These are phyloP conservation scores for Tineola bisselliella DNA, from an alignment of 2,888 invertebrate species.

Conservation along the genomic window DNA sequence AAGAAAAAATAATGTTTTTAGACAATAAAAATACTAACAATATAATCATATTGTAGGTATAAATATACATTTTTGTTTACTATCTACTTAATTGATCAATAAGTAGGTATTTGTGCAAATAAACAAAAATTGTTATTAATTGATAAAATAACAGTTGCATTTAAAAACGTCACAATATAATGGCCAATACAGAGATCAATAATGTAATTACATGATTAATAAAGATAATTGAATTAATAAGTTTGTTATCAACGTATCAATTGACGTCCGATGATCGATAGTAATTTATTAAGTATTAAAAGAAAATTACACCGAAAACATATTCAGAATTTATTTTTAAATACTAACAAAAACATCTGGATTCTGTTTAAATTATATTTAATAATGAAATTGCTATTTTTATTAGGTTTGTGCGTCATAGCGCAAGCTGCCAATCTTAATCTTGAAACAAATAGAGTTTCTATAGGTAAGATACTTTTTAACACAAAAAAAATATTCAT, in stretches of 20 bases:
- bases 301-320: not conserved
- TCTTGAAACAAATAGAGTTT: not conserved
- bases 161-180: not conserved
- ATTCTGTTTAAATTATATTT: not conserved
- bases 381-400: not conserved
- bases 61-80: too few species aligned
- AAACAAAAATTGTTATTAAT: not conserved
- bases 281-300: not conserved
- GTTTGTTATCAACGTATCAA: not conserved
- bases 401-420: not conserved
- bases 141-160: not conserved
- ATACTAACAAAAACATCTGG: not conserved
- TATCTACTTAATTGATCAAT: too few species aligned
- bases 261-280: not conserved
- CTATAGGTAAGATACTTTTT: conserved; percentile 12
- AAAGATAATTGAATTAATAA: not conserved
- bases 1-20: too few species aligned
- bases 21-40: too few species aligned
- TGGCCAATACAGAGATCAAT: not conserved
- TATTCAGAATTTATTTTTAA: not conserved
- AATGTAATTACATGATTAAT: not conserved
- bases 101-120: not conserved
- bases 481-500: too few species aligned
- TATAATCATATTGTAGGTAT: too few species aligned
- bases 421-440: conserved; percentile 4